Percentiles rank a stretch among this genome's conserved stretches.
These are phyloP conservation scores for Takifugu ocellatus DNA, from an alignment of 2,797 vertebrate species.

Conservation along the genomic window DNA sequence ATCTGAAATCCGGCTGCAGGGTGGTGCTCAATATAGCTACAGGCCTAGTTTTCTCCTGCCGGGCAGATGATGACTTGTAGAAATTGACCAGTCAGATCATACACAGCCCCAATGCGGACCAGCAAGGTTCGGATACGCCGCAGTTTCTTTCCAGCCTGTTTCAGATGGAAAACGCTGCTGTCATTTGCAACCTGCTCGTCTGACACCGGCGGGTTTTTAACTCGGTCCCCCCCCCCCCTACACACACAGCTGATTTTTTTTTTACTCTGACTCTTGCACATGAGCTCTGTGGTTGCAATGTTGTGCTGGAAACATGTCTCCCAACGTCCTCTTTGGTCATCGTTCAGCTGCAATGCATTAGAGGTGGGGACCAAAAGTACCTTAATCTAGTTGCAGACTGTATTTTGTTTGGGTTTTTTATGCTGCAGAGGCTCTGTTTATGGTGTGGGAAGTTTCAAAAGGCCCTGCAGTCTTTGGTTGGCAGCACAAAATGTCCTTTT, in stretches of 20 bases:
- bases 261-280: not conserved
- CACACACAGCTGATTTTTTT: not conserved
- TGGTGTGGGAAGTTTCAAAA: not conserved
- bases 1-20: slow-evolving; percentile 58
- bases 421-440: too few species aligned
- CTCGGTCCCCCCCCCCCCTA: not conserved
- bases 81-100: slow-evolving; percentile 65
- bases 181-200: slow-evolving; percentile 27
- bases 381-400: too few species aligned
- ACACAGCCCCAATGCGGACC: slow-evolving; percentile 51
- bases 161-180: slow-evolving; percentile 44
- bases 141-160: slow-evolving; percentile 24
- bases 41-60: slow-evolving; percentile 71
- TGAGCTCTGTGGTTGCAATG: slow-evolving; percentile 43
- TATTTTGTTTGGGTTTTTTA: too few species aligned
- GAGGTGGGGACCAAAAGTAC: too few species aligned
- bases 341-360: too few species aligned
- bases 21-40: slow-evolving; percentile 74
- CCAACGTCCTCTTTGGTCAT: too few species aligned
- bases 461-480: slow-evolving; percentile 2
- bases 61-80: slow-evolving; percentile 76
- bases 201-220: slow-evolving; percentile 22
- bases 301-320: slow-evolving; percentile 10
- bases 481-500: slow-evolving; percentile 23
- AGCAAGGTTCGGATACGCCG: slow-evolving; percentile 31